Base-by-base conservation (phyloP, 2,797 vertebrate genomes). In the Otolemur crassicaudatus region DNA sequence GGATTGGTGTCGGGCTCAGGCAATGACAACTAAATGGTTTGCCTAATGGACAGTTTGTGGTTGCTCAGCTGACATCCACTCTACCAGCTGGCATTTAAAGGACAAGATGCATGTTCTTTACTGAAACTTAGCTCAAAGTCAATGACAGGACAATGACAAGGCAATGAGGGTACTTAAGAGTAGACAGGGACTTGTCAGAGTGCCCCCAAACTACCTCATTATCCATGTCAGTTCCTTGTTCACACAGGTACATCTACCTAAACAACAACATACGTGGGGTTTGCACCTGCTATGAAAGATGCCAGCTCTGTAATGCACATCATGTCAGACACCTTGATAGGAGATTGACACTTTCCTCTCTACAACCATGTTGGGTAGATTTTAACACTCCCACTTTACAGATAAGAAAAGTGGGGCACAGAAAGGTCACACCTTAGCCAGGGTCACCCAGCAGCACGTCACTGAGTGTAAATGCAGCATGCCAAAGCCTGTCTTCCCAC, bases 41-140 rank as follows among this genome's bases (percentile, higher is more conserved):
- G 34, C 31, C 80, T 53, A 43, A 22, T 49, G 82, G n/a, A 83
- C 37, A 40, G n/a, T 7, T 73, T 43, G 40, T 70, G 70, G 73
- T 14, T 6, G 17, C 40, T 70, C 46, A 16, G 16, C 53, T 53
- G 23, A 7, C 43, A 10, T 56, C 31, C 76, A 76, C 46, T 58
- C 72, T 5, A 8, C 22, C 80, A 92, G n/a, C 20, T 70, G 56
- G 46, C 40, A 87, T 14, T 16, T 31, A 86, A 76, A 70, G 43
- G 69, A 34, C 53, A 84, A 84, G n/a, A 43, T 88, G 63, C 25
- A 89, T 73, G 27, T 69, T 56, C 17, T 81, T 46, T 16, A 1
- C 5, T 65, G 43, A 94, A 70, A 92, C 20, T 69, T 87, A 75
- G n/a, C 40, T 87, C 85, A 87, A 93, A 87, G 65, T 65, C 81